Evolutionary conservation across 2,113 vertebrate genomes (phyloP), one percentile per base, ranked within the genome.

Genomic region (Ochotona curzoniae): DNA sequence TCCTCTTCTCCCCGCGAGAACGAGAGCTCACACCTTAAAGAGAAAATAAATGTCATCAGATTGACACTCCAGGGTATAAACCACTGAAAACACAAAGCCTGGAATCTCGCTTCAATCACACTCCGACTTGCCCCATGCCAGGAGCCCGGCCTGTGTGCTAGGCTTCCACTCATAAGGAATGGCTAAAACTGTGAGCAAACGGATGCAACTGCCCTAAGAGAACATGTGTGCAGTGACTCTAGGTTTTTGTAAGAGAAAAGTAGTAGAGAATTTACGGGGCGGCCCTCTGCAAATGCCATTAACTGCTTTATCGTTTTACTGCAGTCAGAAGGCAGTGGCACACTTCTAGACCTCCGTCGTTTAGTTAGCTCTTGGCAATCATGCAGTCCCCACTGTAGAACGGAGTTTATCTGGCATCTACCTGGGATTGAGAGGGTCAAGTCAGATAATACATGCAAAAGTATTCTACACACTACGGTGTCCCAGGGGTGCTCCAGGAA

Each of bases 11-110:
- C 26, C 74, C 44, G 54, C 95, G 2, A 95, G 94, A 87, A 9
- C 51, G 47, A 61, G 47, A 94, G 73, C 74, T 79, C 25, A 76
- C 90, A 30, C 96, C 96, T 97, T 87, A 85, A 96, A 80, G 69
- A 91, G 69, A 94, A 94, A 93, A 93, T 12, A 82, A 82, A 78
- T 70, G 83, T 32, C 32, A 70, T 80, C 7, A 38, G 47, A 51
- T 0, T 83, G 66, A 91, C 63, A 64, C 20, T 57, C 32, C 4
- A 1, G 17, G 26, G 38, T 44, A 44, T 44, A 44, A 44, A 44
- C 38, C 38, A 44, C 38, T 44, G 38, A 6, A 44, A 44, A 44
- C 38, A 44, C 38, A 44, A 44, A 44, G 38, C 38, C 38, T 44
- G 38, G 38, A 44, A 44, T 44, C 38, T 44, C 38, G 81, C 60